Evolutionary conservation across 2,888 invertebrate species (phyloP), one percentile per base, ranked within the genome.

Genomic region (Platycheirus albimanus): DNA sequence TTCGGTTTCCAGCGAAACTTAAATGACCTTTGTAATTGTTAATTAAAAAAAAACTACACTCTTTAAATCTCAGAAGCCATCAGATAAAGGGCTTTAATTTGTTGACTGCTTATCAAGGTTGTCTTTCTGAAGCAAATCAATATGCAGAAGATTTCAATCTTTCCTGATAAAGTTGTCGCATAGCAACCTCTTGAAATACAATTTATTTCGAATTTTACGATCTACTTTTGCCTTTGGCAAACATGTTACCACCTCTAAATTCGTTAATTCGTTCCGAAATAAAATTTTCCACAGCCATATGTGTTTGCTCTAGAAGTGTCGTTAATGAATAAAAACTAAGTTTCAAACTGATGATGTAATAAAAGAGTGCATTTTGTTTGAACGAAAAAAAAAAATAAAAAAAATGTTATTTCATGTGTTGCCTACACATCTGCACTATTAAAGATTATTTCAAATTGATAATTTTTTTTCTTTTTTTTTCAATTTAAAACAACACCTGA

Each of bases 381-480:
- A n/a, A n/a, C n/a, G n/a, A 19, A n/a, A 36, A 45, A 33, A 33
- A 33, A 33, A 33, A 3, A 3, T 24, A 24, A 3, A 61, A n/a
- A n/a, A n/a, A n/a, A n/a, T n/a, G 19, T 47, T 63, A 67, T 49
- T 24, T 28, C 30, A 56, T 67, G 70, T 74, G 43, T 81, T 66
- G 77, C 81, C 71, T 81, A 81, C 81, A 81, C 81, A 45, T 71
- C 61, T 77, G 56, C 28, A 64, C 76, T 45, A 71, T 71, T 64
- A 41, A 20, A 71, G 71, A 77, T 75, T 45, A 70, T 80, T 80
- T 75, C 43, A 75, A 80, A 80, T 63, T 77, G 81, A 81, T 77
- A 81, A 76, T 41, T 71, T 49, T 64, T 69, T 74, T 19, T 36
- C 19, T 0, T 11, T 43, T 43, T 20, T 20, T 41, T 58, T 61